These are phyloP conservation scores for Trachelus troglodyta DNA, from an alignment of 2,888 invertebrate genomes.

Conservation along the genomic window DNA sequence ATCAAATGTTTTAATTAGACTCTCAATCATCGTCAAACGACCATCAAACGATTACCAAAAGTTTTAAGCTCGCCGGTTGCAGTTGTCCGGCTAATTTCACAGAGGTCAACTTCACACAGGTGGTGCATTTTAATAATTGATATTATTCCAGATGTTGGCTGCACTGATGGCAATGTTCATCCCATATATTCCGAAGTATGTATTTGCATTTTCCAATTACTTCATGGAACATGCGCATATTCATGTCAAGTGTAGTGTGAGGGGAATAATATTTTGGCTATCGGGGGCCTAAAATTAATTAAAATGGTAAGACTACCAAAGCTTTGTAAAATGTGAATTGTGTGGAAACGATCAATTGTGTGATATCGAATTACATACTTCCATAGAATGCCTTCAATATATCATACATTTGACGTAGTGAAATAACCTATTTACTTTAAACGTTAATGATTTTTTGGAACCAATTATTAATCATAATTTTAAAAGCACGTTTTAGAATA, in stretches of 20 bases:
- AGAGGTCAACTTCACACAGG: too few species aligned
- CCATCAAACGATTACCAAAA: too few species aligned
- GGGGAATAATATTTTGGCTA: slow-evolving; percentile 65
- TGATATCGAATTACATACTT: slow-evolving; percentile 2
- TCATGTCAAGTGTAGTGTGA: slow-evolving; percentile 61
- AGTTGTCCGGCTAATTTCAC: too few species aligned
- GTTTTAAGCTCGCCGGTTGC: too few species aligned
- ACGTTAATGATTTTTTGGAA: not conserved
- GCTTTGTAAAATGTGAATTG: slow-evolving; percentile 12
- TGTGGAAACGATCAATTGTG: slow-evolving; percentile 14
- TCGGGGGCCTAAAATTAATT: slow-evolving; percentile 59
- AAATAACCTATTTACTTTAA: slow-evolving; percentile 27
- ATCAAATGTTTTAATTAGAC: too few species aligned
- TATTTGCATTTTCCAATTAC: slow-evolving; percentile 32
- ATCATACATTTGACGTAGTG: slow-evolving; percentile 26
- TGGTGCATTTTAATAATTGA: too few species aligned
- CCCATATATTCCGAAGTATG: slow-evolving; percentile 23
- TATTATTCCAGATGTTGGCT: slow-evolving; percentile 18
- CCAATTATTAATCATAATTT: too few species aligned
- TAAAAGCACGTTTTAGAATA: too few species aligned
- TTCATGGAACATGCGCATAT: slow-evolving; percentile 49
- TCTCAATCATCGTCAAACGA: too few species aligned
- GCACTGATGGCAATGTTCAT: slow-evolving; percentile 28
- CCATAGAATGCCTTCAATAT: not conserved
- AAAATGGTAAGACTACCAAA: slow-evolving; percentile 54